Conservation (phyloP, 2,888 invertebrate species). For the Diaphora mendica region DNA sequence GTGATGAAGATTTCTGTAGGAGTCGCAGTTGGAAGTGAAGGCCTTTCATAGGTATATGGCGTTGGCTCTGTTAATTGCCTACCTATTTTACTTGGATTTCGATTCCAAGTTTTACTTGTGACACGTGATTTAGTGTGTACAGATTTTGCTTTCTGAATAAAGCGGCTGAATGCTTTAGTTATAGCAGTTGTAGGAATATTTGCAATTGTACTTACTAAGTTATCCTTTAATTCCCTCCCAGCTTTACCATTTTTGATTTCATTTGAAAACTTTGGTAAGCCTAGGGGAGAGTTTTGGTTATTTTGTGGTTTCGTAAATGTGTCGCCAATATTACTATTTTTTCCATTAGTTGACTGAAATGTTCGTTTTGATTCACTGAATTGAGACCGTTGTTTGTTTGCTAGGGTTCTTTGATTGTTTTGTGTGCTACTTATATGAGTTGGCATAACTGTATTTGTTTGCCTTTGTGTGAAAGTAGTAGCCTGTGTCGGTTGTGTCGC, state of each 20-base stretch:
- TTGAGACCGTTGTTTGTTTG: conserved; percentile 57
- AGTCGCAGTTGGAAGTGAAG: conserved; percentile 51
- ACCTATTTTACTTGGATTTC: conserved; percentile 74
- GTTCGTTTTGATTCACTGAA: conserved; percentile 58
- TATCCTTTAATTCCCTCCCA: conserved; percentile 70
- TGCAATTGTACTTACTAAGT: conserved; percentile 75
- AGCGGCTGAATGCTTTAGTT: conserved; percentile 73
- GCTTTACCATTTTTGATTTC: conserved; percentile 56
- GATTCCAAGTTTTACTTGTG: conserved; percentile 80
- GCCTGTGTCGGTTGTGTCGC: conserved; percentile 55
- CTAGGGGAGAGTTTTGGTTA: conserved; percentile 47
- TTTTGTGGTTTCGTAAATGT: conserved; percentile 65
- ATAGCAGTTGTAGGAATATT: conserved; percentile 69
- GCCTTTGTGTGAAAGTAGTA: conserved; percentile 55
- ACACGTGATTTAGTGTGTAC: conserved; percentile 75
- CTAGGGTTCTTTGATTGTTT: conserved; percentile 55
- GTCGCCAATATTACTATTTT: conserved; percentile 54
- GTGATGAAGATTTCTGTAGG: conserved; percentile 56
- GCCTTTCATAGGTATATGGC: conserved; percentile 66
- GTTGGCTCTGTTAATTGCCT: conserved; percentile 67
- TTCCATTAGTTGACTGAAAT: conserved; percentile 55
- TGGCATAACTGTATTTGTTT: conserved; percentile 45
- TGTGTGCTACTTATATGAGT: conserved; percentile 50
- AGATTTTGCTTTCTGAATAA: conserved; percentile 69
- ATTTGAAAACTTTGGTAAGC: conserved; percentile 54